These are phyloP conservation scores for Rhinichthys osculus DNA, from an alignment of 2,797 vertebrate species.

Conservation along the genomic window DNA sequence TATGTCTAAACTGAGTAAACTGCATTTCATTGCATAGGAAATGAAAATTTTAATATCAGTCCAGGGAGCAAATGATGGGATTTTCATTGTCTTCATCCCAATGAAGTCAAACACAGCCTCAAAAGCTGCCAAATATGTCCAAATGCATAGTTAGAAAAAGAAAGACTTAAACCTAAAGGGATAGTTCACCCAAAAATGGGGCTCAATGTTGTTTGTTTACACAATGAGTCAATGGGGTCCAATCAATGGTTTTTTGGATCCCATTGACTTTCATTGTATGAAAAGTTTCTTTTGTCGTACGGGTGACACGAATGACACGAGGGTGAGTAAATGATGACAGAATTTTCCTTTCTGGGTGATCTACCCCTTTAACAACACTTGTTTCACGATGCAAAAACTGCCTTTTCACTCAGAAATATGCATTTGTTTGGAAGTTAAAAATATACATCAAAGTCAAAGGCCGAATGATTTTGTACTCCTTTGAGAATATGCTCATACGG, in stretches of 20 bases:
- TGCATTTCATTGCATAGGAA: not conserved
- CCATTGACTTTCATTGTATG: not conserved
- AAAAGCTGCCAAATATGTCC: not conserved
- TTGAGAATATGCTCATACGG: conserved; percentile 17
- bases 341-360: not conserved
- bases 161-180: not conserved
- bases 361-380: not conserved
- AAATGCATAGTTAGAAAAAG: not conserved
- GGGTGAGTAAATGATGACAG: not conserved
- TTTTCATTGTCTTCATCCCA: not conserved
- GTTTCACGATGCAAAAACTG: not conserved
- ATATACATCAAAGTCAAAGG: not conserved
- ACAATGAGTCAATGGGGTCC: not conserved
- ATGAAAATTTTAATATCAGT: not conserved
- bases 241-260: not conserved
- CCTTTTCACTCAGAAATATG: not conserved
- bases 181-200: not conserved
- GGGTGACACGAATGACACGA: too few relatives aligned
- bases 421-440: conserved; percentile 26
- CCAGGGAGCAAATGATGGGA: not conserved
- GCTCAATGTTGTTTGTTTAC: not conserved
- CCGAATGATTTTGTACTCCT: not conserved
- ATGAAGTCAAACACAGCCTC: not conserved
- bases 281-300: not conserved
- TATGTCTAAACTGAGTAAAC: not conserved